A percentile compares a stretch with the other conserved stretches of the same genome.
phyloP scores from a whole-genome alignment of 1,140 invertebrate genomes.

The Caerostris darwini region DNA sequence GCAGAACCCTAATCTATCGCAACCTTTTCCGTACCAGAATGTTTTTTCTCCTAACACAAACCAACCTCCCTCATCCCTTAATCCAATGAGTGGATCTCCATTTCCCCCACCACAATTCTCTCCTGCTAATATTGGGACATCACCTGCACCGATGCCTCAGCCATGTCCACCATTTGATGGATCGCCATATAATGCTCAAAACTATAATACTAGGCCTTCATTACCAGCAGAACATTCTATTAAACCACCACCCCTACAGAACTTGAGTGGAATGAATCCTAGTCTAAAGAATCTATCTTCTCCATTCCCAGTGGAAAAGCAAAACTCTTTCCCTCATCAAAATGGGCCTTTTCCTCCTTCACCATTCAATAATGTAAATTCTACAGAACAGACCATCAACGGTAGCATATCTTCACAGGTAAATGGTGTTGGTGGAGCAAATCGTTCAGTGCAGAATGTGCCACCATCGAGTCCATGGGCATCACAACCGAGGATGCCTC shows the following conservation, averaged over 20 bases:
- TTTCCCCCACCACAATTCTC: not conserved
- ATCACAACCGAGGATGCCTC: not conserved
- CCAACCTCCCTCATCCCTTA: not conserved
- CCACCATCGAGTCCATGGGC: conserved; percentile 9
- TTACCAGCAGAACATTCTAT: not conserved
- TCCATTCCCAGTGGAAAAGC: conserved; percentile 26
- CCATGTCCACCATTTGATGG: not conserved
- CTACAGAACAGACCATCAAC: conserved; percentile 16
- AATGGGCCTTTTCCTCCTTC: conserved; percentile 60
- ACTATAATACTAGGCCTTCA: conserved; percentile 39
- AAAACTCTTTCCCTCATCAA: not conserved
- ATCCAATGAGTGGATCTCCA: conserved; percentile 20
- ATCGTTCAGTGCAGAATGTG: not conserved
- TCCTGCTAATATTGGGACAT: not conserved
- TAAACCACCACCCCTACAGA: conserved; percentile 1
- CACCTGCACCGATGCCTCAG: conserved; percentile 15
- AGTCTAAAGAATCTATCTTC: conserved; percentile 63
- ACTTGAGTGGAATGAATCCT: not conserved
- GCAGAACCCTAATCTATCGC: conserved; percentile 60
- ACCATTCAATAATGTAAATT: conserved; percentile 33
- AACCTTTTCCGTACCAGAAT: conserved; percentile 62
- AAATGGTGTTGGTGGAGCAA: conserved; percentile 56
- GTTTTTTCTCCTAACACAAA: conserved; percentile 53
- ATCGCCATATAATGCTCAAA: conserved; percentile 55
- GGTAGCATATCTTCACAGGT: conserved; percentile 38